Evolutionary conservation across 2,113 vertebrate genomes (phyloP), one percentile per base, ranked within the genome.

Genomic region (Lota lota): DNA sequence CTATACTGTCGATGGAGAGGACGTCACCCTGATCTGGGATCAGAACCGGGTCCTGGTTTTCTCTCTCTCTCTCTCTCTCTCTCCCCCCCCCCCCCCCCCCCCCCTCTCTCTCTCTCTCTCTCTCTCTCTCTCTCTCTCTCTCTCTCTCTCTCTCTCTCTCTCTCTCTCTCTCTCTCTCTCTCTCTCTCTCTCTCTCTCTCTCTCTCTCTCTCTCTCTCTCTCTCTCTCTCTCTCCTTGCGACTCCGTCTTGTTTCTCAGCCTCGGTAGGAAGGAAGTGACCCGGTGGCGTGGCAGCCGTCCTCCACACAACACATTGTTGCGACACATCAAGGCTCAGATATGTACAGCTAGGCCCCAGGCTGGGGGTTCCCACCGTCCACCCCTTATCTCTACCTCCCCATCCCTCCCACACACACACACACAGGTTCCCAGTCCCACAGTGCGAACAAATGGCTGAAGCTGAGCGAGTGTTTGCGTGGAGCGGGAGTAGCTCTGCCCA

Each of bases 311-410:
- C 84, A 63, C 83, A 89, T 89, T 90, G 88, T 89, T 90, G 85
- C 85, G 40, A 47, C 86, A 90, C 87, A 88, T 90, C 88, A 89
- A 90, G 88, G 87, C 85, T 73, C 82, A 88, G 84, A 87, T 86
- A 87, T 87, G 86, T 87, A 81, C 85, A 82, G 86, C 78, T 1
- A 14, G 80, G 81, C 71, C 28, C 28, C 60, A 67, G 21, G 74
- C 77, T 75, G 69, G 82, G 80, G 82, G 79, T 87, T 88, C 88
- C 88, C 86, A 88, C 70, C 87, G 79, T 79, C 80, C 70, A 70
- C 82, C 78, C 80, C 73, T 66, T 75, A n/a, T 50, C 64, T 14
- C 79, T 1, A 56, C 53, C 15, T 3, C 8, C 53, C 1, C 53
- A 7, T 6, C 59, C 8, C 40, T 7, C 40, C 11, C 40, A 47